Conservation (phyloP, 2,113 vertebrate genomes). For the Ariopsis seemanni region DNA sequence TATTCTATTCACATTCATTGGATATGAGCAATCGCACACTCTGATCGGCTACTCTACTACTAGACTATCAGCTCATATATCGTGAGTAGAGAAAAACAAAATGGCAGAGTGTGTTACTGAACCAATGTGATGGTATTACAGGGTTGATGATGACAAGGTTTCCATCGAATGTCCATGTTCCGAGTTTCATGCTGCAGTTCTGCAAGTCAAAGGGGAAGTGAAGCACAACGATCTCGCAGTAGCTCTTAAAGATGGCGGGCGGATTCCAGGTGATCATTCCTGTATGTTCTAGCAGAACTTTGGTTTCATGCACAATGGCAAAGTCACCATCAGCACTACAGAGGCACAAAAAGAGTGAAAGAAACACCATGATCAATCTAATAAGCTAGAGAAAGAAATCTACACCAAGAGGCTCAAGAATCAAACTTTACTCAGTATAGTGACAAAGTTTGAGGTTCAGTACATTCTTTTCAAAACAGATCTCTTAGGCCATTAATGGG, state of each 20-base stretch:
- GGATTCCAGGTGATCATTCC: conserved; percentile 91
- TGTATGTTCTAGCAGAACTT: conserved; percentile 87
- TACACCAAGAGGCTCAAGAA: neutral
- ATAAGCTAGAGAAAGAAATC: neutral
- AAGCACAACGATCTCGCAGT: conserved; percentile 94
- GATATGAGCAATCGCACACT: too few relatives aligned
- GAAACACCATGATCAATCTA: neutral
- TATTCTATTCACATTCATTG: neutral
- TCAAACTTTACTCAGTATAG: neutral
- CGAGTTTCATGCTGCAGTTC: conserved; percentile 97
- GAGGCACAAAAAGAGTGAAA: conserved; percentile 8
- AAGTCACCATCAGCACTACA: conserved; percentile 90
- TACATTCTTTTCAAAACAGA: neutral
- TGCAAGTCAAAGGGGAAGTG: conserved; percentile 93
- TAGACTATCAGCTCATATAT: too few relatives aligned
- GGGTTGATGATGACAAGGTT: conserved; percentile 83
- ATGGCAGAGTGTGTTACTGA: too few relatives aligned
- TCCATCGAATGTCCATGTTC: conserved; percentile 92
- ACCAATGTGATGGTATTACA: conserved; percentile 64
- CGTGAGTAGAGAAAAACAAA: too few relatives aligned
- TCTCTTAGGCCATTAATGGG: neutral
- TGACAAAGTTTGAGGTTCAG: neutral
- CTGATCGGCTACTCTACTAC: too few relatives aligned
- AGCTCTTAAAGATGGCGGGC: conserved; percentile 95
- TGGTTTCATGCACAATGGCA: conserved; percentile 91